phyloP scores from a whole-genome alignment of 2,113 vertebrate species.

The Aegotheles bennettii region DNA sequence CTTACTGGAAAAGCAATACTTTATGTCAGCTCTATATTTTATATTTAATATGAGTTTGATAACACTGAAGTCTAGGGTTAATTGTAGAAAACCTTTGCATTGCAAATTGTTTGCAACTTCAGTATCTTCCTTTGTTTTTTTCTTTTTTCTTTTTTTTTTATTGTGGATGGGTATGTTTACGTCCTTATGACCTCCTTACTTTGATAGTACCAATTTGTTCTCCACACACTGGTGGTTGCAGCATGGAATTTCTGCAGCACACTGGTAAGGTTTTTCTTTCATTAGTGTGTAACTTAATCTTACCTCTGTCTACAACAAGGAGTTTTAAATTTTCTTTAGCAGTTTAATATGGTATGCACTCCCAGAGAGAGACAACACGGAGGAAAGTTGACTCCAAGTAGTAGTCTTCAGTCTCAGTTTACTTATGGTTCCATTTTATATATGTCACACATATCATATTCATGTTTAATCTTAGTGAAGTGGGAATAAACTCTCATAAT shows the following conservation, averaged over 20 bases:
- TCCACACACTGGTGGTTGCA: background rate
- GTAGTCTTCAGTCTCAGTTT: background rate
- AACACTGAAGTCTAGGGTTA: accelerated
- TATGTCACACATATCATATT: background rate
- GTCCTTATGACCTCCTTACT: background rate
- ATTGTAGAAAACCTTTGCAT: background rate
- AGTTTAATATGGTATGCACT: background rate
- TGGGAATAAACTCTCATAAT: background rate
- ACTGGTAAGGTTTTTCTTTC: background rate
- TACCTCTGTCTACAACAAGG: background rate
- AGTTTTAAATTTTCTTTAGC: background rate
- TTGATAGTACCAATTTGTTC: background rate
- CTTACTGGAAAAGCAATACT: background rate
- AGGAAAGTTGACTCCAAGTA: background rate
- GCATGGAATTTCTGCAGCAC: background rate
- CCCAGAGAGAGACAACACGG: background rate
- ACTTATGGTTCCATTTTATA: background rate
- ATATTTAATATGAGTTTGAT: background rate
- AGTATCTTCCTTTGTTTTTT: background rate
- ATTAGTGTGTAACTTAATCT: background rate
- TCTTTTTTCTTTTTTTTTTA: background rate
- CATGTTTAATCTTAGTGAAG: background rate
- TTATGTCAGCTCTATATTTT: background rate
- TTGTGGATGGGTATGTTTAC: accelerated
- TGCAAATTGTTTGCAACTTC: background rate